Conservation (phyloP, 1,140 invertebrate genomes). For the Heterodera carotae region DNA sequence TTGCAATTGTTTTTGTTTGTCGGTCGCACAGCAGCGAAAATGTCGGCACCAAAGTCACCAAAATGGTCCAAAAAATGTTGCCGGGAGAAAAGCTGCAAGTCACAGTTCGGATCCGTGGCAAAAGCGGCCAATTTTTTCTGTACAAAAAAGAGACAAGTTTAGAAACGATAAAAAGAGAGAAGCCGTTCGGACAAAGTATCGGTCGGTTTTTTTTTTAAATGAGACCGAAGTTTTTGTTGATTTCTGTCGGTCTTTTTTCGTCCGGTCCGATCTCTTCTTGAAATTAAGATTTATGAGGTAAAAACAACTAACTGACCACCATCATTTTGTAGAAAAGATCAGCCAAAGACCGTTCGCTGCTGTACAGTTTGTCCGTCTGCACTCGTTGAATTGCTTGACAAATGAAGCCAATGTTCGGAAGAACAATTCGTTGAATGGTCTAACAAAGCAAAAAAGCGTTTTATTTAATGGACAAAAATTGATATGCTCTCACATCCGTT, state of each 20-base stretch:
- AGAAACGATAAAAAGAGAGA: not conserved
- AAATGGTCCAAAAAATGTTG: slow-evolving; percentile 10
- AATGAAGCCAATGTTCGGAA: slow-evolving; percentile 28
- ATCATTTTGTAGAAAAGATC: slow-evolving; percentile 12
- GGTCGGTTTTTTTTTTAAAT: too few species aligned
- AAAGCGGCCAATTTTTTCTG: slow-evolving; percentile 24
- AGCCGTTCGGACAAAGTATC: too few species aligned
- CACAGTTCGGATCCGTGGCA: slow-evolving; percentile 20
- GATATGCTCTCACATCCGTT: slow-evolving; percentile 25
- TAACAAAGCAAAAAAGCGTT: slow-evolving; percentile 12
- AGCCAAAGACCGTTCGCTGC: slow-evolving; percentile 23
- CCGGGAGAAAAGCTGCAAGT: slow-evolving; percentile 4
- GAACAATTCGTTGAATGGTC: slow-evolving; percentile 24
- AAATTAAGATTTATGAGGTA: too few species aligned
- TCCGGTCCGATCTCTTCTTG: not conserved
- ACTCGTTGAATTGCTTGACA: slow-evolving; percentile 23
- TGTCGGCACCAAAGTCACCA: slow-evolving; percentile 15
- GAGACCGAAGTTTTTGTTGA: too few species aligned
- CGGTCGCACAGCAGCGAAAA: slow-evolving; percentile 11
- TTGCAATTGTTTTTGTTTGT: slow-evolving; percentile 11
- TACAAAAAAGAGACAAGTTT: not conserved
- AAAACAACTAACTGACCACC: slow-evolving; percentile 15
- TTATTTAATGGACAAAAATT: not conserved
- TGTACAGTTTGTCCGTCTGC: slow-evolving; percentile 26
- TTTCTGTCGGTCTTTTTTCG: not conserved